Evolutionary conservation across 2,797 vertebrate species (phyloP), one percentile per base, ranked within the genome.

Genomic region (Petrocephalus schoutedeni): DNA sequence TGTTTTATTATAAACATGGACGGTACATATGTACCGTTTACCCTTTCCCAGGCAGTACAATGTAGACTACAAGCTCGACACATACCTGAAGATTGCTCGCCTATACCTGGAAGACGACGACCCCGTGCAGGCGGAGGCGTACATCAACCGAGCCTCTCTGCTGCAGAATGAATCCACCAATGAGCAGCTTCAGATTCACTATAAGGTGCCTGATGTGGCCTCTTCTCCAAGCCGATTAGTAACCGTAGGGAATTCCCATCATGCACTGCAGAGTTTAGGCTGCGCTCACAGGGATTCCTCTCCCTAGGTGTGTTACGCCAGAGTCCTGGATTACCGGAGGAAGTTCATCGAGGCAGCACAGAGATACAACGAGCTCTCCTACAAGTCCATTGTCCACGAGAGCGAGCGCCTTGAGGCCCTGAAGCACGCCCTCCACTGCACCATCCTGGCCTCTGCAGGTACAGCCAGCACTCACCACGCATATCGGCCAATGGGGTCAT

Each of bases 291-390:
- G 21, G 12, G 51, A 21, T 61, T 61, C 7, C 51, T n/a, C 0
- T 74, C 58, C 82, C 0, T 41, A 99, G 98, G 98, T 99, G 23
- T 99, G 98, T 92, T 99, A 99, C 23, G 98, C 98, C 93, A 96
- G 97, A 93, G 98, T 99, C 80, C 95, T 99, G 0, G 98, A 99
- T 93, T 99, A 99, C 91, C 96, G 98, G 92, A 97, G 98, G 90
- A 99, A 99, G 93, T 99, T 99, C 90, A 99, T 99, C 41, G 98
- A 99, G 94, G 98, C 98, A 57, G 98, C 98, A 53, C 98, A 99
- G 56, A 96, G 98, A 89, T 99, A 99, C 93, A 99, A 99, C 0
- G 98, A 99, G 90, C 96, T 99, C 36, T 99, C 98, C 0, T 99
- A 99, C 90, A 99, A 99, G 91, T 98, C 97, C 74, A 99, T 99